Evolutionary conservation across 2,888 invertebrate genomes (phyloP).

Genomic region (Callinectes sapidus): DNA sequence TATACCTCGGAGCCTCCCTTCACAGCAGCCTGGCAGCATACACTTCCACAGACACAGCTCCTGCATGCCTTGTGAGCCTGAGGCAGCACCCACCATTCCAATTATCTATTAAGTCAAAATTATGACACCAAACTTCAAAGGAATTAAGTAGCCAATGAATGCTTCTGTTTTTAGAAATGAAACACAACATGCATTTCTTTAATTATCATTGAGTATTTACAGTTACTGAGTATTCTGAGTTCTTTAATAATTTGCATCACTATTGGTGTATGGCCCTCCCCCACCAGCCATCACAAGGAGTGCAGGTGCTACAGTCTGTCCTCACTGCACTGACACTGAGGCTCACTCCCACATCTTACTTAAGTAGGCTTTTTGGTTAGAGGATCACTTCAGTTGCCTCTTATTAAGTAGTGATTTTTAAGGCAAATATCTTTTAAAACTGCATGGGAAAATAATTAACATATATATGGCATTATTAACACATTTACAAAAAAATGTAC

Average conservation of each 20-base stretch:
- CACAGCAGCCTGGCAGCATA: neutral
- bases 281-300: slow-evolving; percentile 13
- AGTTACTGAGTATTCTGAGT: neutral
- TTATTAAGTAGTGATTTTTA: slow-evolving; percentile 53
- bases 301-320: slow-evolving; percentile 18
- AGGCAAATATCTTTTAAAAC: slow-evolving; percentile 56
- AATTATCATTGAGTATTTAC: neutral
- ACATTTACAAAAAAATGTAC: slow-evolving; percentile 24
- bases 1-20: neutral
- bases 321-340: neutral
- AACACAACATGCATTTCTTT: neutral
- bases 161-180: neutral
- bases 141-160: neutral
- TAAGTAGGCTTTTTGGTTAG: slow-evolving; percentile 34
- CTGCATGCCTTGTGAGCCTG: neutral
- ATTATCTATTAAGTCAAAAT: neutral
- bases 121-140: neutral
- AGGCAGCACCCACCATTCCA: neutral
- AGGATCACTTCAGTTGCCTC: slow-evolving; percentile 51
- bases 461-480: slow-evolving; percentile 45
- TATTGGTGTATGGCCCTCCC: neutral
- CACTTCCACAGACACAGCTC: neutral
- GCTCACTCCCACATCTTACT: neutral
- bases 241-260: neutral
- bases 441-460: slow-evolving; percentile 50